Evolutionary conservation across 2,113 vertebrate species (phyloP).

Genomic region (Speoplatyrhinus poulsoni): DNA sequence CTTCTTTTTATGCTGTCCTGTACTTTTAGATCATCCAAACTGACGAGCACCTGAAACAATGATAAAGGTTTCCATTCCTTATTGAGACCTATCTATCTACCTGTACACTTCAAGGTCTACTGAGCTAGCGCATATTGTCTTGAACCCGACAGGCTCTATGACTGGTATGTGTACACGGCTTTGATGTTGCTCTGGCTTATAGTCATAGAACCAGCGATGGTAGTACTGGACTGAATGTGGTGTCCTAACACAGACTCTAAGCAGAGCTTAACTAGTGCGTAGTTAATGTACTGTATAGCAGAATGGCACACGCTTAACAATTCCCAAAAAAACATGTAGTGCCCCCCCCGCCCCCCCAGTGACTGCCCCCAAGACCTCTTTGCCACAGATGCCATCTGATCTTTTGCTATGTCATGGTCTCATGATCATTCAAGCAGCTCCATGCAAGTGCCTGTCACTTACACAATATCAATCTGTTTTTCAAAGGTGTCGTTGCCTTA

Average conservation of each 20-base stretch:
- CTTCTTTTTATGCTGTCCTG: no score
- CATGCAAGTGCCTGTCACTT: constrained; percentile 32
- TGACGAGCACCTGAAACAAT: no score
- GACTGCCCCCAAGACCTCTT: not conserved
- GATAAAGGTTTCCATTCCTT: not conserved
- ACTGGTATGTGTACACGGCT: no score
- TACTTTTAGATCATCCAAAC: no score
- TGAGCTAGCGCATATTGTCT: not conserved
- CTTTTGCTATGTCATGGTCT: constrained; percentile 21
- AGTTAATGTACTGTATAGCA: no score
- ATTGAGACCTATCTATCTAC: not conserved
- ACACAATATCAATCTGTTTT: constrained; percentile 27
- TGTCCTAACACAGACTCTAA: no score
- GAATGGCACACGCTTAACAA: constrained; percentile 22
- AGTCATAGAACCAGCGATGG: no score
- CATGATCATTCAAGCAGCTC: constrained; percentile 26
- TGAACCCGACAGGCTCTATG: not conserved
- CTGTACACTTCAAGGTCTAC: not conserved
- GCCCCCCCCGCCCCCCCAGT: constrained; percentile 3
- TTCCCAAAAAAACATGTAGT: constrained; percentile 19
- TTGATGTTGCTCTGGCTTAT: no score
- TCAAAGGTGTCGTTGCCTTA: constrained; percentile 5
- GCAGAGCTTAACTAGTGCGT: no score
- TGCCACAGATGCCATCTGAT: constrained; percentile 1
- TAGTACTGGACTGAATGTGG: no score